phyloP scores from a whole-genome alignment of 2,888 invertebrate species.

The Polydrusus tereticollis region DNA sequence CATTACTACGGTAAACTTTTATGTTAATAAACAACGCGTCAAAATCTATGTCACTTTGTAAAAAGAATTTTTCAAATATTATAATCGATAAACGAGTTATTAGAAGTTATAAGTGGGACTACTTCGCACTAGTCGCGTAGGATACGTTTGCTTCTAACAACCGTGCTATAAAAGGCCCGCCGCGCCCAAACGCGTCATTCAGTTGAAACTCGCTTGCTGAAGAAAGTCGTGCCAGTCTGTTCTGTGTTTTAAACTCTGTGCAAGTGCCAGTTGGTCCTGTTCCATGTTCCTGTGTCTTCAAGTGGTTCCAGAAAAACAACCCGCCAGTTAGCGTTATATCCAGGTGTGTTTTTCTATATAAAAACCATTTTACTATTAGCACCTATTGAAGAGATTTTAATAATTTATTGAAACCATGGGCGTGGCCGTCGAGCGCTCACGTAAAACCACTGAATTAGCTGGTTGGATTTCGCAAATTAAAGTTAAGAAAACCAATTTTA shows the following conservation, averaged over 20 bases:
- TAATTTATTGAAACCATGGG: constrained; percentile 55
- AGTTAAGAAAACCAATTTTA: constrained; percentile 72
- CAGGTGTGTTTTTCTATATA: constrained; percentile 58
- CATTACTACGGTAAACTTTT: constrained; percentile 23
- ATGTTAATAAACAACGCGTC: background rate
- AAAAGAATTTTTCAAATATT: constrained; percentile 10
- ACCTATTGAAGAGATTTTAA: constrained; percentile 56
- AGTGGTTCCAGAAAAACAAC: background rate
- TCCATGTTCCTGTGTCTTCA: background rate
- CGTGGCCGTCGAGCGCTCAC: constrained; percentile 48
- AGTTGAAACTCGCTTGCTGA: constrained; percentile 41
- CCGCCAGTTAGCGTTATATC: background rate
- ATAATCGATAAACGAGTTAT: background rate
- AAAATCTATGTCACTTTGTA: background rate
- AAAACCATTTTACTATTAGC: constrained; percentile 44
- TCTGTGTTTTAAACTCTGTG: constrained; percentile 24
- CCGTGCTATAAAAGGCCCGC: constrained; percentile 56
- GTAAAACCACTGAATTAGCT: constrained; percentile 71
- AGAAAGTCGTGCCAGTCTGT: constrained; percentile 37
- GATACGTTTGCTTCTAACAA: constrained; percentile 51
- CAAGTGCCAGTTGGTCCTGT: constrained; percentile 1
- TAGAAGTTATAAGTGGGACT: constrained; percentile 50
- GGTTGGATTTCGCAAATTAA: constrained; percentile 77
- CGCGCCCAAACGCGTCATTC: constrained; percentile 50
- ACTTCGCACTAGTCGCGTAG: constrained; percentile 58